Conservation (phyloP, 2,888 invertebrate genomes). For the Geophilus truncorum region DNA sequence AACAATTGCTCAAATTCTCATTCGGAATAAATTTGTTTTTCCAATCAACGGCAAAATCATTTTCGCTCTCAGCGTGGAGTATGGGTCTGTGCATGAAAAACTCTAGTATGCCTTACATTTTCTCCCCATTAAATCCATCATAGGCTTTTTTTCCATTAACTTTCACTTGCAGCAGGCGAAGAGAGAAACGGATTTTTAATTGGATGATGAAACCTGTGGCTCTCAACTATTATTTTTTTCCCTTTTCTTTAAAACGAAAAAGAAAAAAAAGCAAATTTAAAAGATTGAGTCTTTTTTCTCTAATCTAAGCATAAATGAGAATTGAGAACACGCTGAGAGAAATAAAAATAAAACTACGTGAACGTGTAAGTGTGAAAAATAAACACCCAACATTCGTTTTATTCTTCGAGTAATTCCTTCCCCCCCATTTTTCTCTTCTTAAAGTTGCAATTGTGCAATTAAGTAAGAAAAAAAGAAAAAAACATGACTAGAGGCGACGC, state of each 20-base stretch:
- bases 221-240: constrained; percentile 2
- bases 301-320: background rate
- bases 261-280: background rate
- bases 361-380: background rate
- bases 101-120: constrained; percentile 17
- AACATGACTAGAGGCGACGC: background rate
- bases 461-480: background rate
- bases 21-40: background rate
- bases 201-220: constrained; percentile 15
- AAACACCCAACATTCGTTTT: background rate
- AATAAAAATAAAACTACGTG: background rate
- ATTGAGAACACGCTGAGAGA: background rate
- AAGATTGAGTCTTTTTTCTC: background rate
- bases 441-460: background rate
- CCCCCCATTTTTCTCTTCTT: background rate
- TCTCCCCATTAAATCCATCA: constrained; percentile 16
- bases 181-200: constrained; percentile 17
- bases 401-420: no score
- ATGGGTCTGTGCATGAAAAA: background rate
- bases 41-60: constrained; percentile 7
- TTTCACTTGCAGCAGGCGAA: constrained; percentile 15
- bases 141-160: constrained; percentile 17
- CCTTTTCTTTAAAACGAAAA: background rate
- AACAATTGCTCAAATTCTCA: background rate
- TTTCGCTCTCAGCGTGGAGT: constrained; percentile 9